phyloP scores from a whole-genome alignment of 23 tunicate genomes.

The Halocynthia roretzi region DNA sequence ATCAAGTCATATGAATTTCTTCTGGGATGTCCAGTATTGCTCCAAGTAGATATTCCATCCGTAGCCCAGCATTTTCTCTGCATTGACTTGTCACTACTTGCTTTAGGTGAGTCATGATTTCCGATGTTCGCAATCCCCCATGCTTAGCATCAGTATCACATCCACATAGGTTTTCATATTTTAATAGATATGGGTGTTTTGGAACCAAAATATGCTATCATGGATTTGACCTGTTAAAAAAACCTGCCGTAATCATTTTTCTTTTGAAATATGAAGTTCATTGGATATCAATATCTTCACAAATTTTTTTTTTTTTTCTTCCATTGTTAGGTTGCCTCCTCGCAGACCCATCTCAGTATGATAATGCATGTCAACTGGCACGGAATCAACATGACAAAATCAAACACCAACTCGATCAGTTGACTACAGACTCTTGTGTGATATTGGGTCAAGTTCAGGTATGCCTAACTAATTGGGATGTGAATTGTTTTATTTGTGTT shows the following conservation, averaged over 20 bases:
- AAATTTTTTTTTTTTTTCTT: neutral
- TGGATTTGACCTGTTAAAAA: neutral
- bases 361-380: neutral
- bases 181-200: no score
- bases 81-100: constrained; percentile 35
- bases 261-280: neutral
- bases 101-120: constrained; percentile 34
- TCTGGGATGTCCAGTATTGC: constrained; percentile 63
- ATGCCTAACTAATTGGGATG: no score
- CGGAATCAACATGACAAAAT: neutral
- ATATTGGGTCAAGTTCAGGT: no score
- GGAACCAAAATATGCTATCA: neutral
- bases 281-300: no score
- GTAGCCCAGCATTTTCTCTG: constrained; percentile 44
- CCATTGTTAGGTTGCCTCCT: neutral
- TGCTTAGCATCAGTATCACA: neutral
- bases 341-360: constrained; percentile 1
- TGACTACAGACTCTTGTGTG: no score
- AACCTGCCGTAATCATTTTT: constrained; percentile 1
- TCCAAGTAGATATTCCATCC: constrained; percentile 28
- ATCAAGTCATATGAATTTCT: constrained; percentile 56
- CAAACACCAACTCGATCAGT: neutral
- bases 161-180: no score
- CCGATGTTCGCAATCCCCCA: neutral
- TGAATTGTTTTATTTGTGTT: no score